Conservation (phyloP, 2,797 vertebrate species). For the Leuciscus waleckii region DNA sequence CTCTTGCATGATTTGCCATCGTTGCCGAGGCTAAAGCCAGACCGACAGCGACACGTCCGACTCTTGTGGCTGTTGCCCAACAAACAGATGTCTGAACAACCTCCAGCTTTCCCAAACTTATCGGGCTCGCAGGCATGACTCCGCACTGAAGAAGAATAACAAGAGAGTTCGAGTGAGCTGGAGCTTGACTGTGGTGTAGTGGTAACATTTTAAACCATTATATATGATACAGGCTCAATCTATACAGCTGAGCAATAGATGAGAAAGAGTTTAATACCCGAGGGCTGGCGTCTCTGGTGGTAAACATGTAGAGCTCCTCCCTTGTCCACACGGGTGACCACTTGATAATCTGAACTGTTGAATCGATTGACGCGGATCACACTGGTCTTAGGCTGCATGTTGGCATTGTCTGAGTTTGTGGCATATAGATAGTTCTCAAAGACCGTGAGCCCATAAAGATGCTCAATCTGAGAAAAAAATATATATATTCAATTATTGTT, state of each 20-base stretch:
- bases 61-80: slow-evolving; percentile 95
- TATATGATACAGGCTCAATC: background rate
- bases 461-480: slow-evolving; percentile 84
- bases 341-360: slow-evolving; percentile 95
- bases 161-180: background rate
- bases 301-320: slow-evolving; percentile 95
- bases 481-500: background rate
- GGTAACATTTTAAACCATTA: background rate
- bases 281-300: slow-evolving; percentile 94
- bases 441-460: slow-evolving; percentile 92
- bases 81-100: slow-evolving; percentile 97
- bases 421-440: slow-evolving; percentile 98
- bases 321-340: slow-evolving; percentile 94
- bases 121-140: slow-evolving; percentile 94
- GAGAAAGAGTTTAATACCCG: slow-evolving; percentile 75
- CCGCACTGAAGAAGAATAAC: slow-evolving; percentile 79
- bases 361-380: slow-evolving; percentile 96
- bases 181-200: background rate
- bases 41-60: slow-evolving; percentile 93
- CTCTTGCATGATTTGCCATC: slow-evolving; percentile 98
- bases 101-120: slow-evolving; percentile 90
- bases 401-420: slow-evolving; percentile 95
- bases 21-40: slow-evolving; percentile 94
- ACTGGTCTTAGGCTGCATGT: slow-evolving; percentile 94
- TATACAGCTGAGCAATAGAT: background rate